phyloP scores from a whole-genome alignment of 2,888 invertebrate species.

The Microplitis manilae region DNA sequence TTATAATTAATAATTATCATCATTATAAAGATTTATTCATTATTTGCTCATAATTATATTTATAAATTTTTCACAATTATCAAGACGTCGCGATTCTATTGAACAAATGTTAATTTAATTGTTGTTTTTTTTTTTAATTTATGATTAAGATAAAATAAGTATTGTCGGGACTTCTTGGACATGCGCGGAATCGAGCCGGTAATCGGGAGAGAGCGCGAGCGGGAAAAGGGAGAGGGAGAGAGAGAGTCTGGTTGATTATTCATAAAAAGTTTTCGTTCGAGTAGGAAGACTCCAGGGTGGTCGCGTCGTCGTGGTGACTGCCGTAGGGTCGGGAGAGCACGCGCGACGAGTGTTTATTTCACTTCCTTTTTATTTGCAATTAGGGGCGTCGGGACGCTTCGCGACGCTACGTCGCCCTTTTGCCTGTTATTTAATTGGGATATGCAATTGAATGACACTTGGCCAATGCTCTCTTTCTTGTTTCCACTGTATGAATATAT shows the following conservation, averaged over 20 bases:
- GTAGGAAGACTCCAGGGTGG: constrained; percentile 42
- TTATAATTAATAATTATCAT: too few relatives aligned
- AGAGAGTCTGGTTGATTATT: not conserved
- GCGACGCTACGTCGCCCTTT: constrained; percentile 71
- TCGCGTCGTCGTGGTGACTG: not conserved
- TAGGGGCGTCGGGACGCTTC: constrained; percentile 67
- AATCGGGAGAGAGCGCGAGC: not conserved
- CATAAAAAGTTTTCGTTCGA: not conserved
- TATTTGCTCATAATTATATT: too few relatives aligned
- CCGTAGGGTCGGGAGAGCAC: constrained; percentile 34
- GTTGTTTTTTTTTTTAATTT: too few relatives aligned
- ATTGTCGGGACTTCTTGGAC: too few relatives aligned
- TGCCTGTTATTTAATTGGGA: constrained; percentile 72
- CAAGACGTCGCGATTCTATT: too few relatives aligned
- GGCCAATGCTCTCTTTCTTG: constrained; percentile 46
- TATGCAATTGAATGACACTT: constrained; percentile 71
- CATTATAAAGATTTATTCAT: too few relatives aligned
- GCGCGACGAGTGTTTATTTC: constrained; percentile 60
- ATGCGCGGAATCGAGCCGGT: too few relatives aligned
- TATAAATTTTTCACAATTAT: too few relatives aligned
- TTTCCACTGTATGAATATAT: constrained; percentile 7
- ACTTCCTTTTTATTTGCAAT: constrained; percentile 65
- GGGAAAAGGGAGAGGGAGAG: not conserved
- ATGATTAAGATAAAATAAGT: too few relatives aligned
- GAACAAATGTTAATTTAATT: too few relatives aligned